These are phyloP conservation scores for Cichladusa arquata DNA, from an alignment of 2,113 vertebrate species.

Conservation along the genomic window DNA sequence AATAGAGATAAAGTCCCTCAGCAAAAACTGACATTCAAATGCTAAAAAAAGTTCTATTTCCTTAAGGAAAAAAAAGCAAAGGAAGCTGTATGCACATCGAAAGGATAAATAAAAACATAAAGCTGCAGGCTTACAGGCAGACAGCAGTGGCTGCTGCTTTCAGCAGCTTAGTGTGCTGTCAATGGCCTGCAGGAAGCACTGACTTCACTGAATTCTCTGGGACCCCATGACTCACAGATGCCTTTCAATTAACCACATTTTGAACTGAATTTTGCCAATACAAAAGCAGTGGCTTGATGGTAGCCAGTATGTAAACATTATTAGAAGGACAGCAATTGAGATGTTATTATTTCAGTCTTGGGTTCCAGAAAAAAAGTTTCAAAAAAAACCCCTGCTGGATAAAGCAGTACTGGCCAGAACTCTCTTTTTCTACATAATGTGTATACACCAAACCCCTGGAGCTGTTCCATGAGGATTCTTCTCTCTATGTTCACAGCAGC, in stretches of 20 bases:
- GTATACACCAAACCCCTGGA: rapidly evolving
- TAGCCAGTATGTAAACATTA: not conserved
- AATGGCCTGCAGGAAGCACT: not conserved
- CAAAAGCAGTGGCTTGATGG: not conserved
- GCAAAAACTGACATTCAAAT: not conserved
- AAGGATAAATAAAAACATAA: not conserved
- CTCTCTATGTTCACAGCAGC: not conserved
- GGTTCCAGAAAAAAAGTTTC: not conserved
- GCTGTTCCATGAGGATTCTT: not conserved
- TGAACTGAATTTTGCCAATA: not conserved
- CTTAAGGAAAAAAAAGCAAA: not conserved
- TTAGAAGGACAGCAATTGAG: not conserved
- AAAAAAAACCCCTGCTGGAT: not conserved
- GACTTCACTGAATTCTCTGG: not conserved
- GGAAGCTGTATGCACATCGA: not conserved
- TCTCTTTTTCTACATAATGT: not conserved
- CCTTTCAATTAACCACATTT: not conserved
- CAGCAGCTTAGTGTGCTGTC: not conserved
- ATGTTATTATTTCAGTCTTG: not conserved
- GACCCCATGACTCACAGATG: not conserved
- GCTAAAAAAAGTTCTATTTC: not conserved
- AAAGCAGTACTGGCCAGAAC: not conserved
- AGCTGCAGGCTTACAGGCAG: not conserved
- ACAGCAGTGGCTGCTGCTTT: not conserved
- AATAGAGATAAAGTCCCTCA: not conserved